A percentile compares a stretch with the other conserved stretches of the same genome.
phyloP scores from a whole-genome alignment of 2,113 vertebrate species.

The Arizona elegans region DNA sequence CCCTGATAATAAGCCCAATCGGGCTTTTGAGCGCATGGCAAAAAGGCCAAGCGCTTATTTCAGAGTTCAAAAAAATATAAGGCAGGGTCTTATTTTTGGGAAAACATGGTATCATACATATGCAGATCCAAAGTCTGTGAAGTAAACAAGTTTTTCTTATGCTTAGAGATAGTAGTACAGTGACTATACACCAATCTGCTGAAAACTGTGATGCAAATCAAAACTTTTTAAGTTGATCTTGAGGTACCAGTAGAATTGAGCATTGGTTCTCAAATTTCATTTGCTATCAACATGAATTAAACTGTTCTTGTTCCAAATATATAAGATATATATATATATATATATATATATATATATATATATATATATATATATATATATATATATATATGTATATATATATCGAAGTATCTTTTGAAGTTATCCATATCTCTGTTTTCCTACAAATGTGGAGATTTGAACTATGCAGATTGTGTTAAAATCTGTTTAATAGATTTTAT shows the following conservation, averaged over 20 bases:
- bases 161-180: background rate
- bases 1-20: too few relatives aligned
- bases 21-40: too few relatives aligned
- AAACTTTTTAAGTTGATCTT: background rate
- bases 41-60: too few relatives aligned
- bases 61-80: too few relatives aligned
- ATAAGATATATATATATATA: background rate
- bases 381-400: too few relatives aligned
- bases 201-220: background rate
- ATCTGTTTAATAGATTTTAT: background rate
- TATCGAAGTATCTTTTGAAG: too few relatives aligned
- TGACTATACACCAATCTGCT: background rate
- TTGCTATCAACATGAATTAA: background rate
- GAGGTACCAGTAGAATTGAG: background rate
- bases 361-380: too few relatives aligned
- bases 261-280: background rate
- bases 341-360: too few relatives aligned
- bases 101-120: background rate
- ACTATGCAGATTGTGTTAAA: background rate
- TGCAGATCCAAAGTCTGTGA: background rate
- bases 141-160: background rate
- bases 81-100: too few relatives aligned
- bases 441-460: background rate
- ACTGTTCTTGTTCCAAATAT: background rate
- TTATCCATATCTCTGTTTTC: background rate